Evolutionary conservation across 2,888 invertebrate genomes (phyloP).

Genomic region (Sarcophaga carnaria): DNA sequence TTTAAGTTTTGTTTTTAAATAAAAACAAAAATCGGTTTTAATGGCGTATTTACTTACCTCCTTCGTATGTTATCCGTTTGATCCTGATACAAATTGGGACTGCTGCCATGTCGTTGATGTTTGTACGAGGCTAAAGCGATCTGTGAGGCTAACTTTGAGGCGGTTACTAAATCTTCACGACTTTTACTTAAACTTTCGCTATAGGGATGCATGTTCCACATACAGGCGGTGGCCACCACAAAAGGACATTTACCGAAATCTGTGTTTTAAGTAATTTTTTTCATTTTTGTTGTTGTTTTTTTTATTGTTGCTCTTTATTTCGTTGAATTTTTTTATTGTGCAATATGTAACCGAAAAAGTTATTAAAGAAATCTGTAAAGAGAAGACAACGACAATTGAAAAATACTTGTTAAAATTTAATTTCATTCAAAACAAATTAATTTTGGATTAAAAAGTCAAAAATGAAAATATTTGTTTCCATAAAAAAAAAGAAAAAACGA

Average conservation of each 20-base stretch:
- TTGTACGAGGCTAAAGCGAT: constrained; percentile 73
- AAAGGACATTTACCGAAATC: background rate
- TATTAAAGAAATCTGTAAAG: background rate
- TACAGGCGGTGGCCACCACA: constrained; percentile 5
- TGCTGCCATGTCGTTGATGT: constrained; percentile 77
- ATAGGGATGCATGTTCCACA: constrained; percentile 79
- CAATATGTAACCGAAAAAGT: too few relatives aligned
- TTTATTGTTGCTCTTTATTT: too few relatives aligned
- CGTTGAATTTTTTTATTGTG: too few relatives aligned
- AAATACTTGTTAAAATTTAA: too few relatives aligned
- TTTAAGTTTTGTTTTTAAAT: background rate
- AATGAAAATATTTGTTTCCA: too few relatives aligned
- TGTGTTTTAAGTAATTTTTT: constrained; percentile 51
- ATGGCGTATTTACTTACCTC: constrained; percentile 73
- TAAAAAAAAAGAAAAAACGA: too few relatives aligned
- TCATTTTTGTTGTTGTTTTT: constrained; percentile 31
- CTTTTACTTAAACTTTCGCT: constrained; percentile 80
- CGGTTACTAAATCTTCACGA: constrained; percentile 80
- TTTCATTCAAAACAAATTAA: too few relatives aligned
- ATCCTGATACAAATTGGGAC: constrained; percentile 75
- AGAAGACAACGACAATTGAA: background rate
- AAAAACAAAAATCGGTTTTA: background rate
- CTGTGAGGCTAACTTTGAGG: constrained; percentile 71
- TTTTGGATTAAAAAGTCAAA: background rate
- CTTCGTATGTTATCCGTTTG: constrained; percentile 79